Percentiles rank a stretch among this genome's conserved stretches.
These are phyloP conservation scores for Sturmia bella DNA, from an alignment of 2,888 invertebrate species.

Conservation along the genomic window DNA sequence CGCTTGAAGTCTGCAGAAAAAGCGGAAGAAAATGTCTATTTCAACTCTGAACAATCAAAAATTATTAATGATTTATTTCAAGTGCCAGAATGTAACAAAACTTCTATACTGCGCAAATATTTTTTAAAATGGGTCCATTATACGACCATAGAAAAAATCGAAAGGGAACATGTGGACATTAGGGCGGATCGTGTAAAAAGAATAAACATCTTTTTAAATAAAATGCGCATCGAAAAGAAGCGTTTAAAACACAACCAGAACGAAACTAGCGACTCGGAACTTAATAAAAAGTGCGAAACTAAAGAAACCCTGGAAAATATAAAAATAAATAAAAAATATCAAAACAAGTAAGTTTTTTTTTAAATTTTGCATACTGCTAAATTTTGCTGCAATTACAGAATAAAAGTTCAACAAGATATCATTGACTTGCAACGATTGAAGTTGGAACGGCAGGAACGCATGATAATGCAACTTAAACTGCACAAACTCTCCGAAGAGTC, in stretches of 20 bases:
- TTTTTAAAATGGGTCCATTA: conserved; percentile 81
- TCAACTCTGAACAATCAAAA: conserved; percentile 76
- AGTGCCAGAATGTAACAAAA: conserved; percentile 70
- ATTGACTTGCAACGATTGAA: conserved; percentile 88
- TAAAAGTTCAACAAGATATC: conserved; percentile 87
- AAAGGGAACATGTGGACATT: conserved; percentile 75
- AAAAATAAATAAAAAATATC: conserved; percentile 78
- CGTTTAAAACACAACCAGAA: conserved; percentile 57
- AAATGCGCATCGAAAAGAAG: conserved; percentile 79
- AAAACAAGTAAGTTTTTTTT: conserved; percentile 78
- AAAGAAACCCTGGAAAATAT: conserved; percentile 26
- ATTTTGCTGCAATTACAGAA: conserved; percentile 81
- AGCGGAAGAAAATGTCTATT: conserved; percentile 40
- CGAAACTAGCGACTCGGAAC: conserved; percentile 41
- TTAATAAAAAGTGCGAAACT: background rate
- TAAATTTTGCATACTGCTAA: background rate
- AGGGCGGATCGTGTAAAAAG: conserved; percentile 77
- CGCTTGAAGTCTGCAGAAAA: conserved; percentile 22
- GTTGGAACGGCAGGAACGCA: conserved; percentile 86
- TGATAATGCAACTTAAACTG: conserved; percentile 88
- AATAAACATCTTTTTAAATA: conserved; percentile 80
- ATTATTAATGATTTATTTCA: conserved; percentile 78
- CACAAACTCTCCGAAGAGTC: conserved; percentile 87
- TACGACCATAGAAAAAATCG: conserved; percentile 79
- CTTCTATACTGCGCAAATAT: conserved; percentile 75